A percentile compares a stretch with the other conserved stretches of the same genome.
Evolutionary conservation across 1,140 invertebrate genomes (phyloP).

Genomic region (Euura saliciscinereae): DNA sequence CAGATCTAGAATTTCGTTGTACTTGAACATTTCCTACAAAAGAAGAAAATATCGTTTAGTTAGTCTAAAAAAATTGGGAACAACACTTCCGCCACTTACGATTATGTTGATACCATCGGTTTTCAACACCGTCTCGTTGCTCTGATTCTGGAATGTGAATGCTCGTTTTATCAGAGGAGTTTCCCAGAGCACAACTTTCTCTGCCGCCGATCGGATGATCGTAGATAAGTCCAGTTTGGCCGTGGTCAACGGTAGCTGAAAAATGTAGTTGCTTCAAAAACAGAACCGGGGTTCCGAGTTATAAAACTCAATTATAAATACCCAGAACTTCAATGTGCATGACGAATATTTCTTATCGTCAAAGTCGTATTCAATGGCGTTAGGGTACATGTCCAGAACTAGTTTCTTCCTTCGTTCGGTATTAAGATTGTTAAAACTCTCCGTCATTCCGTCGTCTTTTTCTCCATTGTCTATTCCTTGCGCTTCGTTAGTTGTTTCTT

Average conservation of each 20-base stretch:
- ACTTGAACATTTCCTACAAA: conserved; percentile 81
- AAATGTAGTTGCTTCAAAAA: conserved; percentile 11
- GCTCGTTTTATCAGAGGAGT: conserved; percentile 83
- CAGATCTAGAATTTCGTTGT: conserved; percentile 81
- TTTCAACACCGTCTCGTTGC: conserved; percentile 72
- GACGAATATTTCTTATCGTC: conserved; percentile 75
- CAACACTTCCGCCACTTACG: conserved; percentile 52
- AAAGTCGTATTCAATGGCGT: conserved; percentile 74
- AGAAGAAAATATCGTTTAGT: not conserved
- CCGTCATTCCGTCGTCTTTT: conserved; percentile 38
- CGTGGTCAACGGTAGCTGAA: conserved; percentile 70
- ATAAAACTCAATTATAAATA: conserved; percentile 62
- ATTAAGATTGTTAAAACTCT: conserved; percentile 52
- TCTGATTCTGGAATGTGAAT: conserved; percentile 72
- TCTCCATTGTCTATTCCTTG: conserved; percentile 63
- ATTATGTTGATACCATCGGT: conserved; percentile 95
- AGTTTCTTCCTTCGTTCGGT: conserved; percentile 44
- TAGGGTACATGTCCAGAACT: conserved; percentile 49
- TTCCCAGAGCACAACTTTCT: conserved; percentile 79
- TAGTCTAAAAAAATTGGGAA: conserved; percentile 11
- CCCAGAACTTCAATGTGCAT: conserved; percentile 74
- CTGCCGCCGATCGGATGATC: conserved; percentile 76
- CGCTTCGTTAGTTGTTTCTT: conserved; percentile 56
- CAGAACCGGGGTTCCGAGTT: conserved; percentile 23
- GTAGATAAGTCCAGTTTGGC: conserved; percentile 78